Evolutionary conservation across 2,888 invertebrate genomes (phyloP).

Genomic region (Torymus aiolomorphi): DNA sequence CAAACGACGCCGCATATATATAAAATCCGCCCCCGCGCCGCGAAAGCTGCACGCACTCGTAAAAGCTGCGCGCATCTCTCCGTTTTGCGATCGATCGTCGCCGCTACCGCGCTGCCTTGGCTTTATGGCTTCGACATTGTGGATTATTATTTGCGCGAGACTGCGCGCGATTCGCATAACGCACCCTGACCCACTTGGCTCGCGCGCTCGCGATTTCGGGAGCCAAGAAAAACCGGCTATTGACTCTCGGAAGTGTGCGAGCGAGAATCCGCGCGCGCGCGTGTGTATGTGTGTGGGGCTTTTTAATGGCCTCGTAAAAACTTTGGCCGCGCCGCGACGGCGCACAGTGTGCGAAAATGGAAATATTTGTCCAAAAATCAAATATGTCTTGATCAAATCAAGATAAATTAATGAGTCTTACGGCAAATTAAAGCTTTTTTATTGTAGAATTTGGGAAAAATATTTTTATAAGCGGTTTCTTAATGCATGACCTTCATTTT

Average conservation of each 20-base stretch:
- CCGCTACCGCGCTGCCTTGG: not conserved
- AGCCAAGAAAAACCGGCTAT: slow-evolving; percentile 50
- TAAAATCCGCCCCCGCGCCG: too few relatives aligned
- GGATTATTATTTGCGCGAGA: slow-evolving; percentile 8
- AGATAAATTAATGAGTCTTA: too few relatives aligned
- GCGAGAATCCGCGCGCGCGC: not conserved
- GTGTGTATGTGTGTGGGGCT: not conserved
- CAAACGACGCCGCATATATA: too few relatives aligned
- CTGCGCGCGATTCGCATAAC: not conserved
- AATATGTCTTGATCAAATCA: too few relatives aligned
- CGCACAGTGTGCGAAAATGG: too few relatives aligned
- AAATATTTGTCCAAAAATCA: too few relatives aligned
- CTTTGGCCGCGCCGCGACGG: not conserved
- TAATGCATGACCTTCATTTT: too few relatives aligned
- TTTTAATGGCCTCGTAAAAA: slow-evolving; percentile 24
- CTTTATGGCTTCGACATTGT: slow-evolving; percentile 17
- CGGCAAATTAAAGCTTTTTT: too few relatives aligned
- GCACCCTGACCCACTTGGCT: slow-evolving; percentile 65
- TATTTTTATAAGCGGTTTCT: too few relatives aligned
- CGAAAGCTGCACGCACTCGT: too few relatives aligned
- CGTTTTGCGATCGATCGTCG: not conserved
- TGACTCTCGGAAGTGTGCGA: slow-evolving; percentile 6
- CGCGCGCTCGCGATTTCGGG: slow-evolving; percentile 34
- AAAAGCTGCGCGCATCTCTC: too few relatives aligned
- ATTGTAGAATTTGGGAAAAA: too few relatives aligned